Conservation (phyloP, 2,797 vertebrate genomes). For the Aerospiza tachiro region DNA sequence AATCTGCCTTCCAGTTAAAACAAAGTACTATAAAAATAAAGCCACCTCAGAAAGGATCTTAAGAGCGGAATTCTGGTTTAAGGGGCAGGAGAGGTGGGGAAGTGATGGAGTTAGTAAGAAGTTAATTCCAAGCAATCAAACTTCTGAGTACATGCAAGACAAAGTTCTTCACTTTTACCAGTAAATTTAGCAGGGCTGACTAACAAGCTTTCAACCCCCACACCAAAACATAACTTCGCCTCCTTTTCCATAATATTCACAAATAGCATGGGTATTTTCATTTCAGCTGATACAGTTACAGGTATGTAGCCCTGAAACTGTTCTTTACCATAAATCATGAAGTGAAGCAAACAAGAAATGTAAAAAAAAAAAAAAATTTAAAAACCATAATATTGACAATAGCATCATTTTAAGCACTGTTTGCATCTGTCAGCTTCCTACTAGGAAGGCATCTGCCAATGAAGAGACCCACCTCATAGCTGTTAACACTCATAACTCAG, state of each 20-base stretch:
- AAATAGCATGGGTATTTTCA: not conserved
- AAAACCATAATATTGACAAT: not conserved
- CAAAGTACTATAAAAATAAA: not conserved
- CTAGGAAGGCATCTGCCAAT: not conserved
- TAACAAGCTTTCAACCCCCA: not conserved
- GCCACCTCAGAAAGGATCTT: not conserved
- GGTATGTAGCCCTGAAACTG: not conserved
- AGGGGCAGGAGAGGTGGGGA: not conserved
- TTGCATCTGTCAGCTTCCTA: not conserved
- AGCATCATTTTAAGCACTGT: not conserved
- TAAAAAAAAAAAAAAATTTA: not conserved
- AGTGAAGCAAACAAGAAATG: not conserved
- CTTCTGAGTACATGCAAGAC: not conserved
- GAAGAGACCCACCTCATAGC: not conserved
- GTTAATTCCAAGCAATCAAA: not conserved
- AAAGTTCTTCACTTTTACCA: not conserved
- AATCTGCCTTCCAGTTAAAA: not conserved
- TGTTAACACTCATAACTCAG: accelerated
- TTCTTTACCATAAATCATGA: not conserved
- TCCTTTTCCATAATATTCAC: not conserved
- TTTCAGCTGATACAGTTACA: not conserved
- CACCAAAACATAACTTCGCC: not conserved
- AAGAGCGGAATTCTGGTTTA: not conserved
- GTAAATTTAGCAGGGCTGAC: not conserved
- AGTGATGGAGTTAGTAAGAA: not conserved